Evolutionary conservation across 2,797 vertebrate genomes (phyloP).

Genomic region (Anabas testudineus): DNA sequence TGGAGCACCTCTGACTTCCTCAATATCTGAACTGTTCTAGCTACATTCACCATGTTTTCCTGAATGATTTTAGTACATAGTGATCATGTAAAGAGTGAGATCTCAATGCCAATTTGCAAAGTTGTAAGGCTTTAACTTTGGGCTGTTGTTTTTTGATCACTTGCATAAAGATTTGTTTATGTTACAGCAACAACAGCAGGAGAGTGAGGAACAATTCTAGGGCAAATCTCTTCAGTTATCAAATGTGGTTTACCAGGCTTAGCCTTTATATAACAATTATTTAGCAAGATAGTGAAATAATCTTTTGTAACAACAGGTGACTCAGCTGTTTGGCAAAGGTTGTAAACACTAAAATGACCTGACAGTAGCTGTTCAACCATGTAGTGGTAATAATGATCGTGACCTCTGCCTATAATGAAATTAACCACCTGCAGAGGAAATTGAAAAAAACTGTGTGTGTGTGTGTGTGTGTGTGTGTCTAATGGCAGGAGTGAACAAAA

Average conservation of each 20-base stretch:
- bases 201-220: background rate
- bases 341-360: slow-evolving; percentile 23
- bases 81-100: too few relatives aligned
- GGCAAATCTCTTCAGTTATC: background rate
- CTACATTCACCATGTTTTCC: too few relatives aligned
- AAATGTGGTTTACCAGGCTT: background rate
- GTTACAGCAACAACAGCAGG: too few relatives aligned
- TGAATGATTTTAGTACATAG: too few relatives aligned
- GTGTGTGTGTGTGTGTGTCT: slow-evolving; percentile 18
- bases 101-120: too few relatives aligned
- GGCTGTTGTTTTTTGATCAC: background rate
- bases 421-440: slow-evolving; percentile 56
- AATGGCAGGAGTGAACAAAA: slow-evolving; percentile 26
- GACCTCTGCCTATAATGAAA: slow-evolving; percentile 44
- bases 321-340: slow-evolving; percentile 5
- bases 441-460: slow-evolving; percentile 24
- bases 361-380: slow-evolving; percentile 1
- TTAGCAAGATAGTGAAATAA: slow-evolving; percentile 12
- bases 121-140: background rate
- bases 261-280: slow-evolving; percentile 10
- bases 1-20: too few relatives aligned
- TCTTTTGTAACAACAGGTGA: background rate
- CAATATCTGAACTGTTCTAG: too few relatives aligned
- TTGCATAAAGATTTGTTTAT: background rate
- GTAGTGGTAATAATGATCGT: slow-evolving; percentile 8